Evolutionary conservation across 1,140 invertebrate genomes (phyloP).

Genomic region (Tribolium madens): DNA sequence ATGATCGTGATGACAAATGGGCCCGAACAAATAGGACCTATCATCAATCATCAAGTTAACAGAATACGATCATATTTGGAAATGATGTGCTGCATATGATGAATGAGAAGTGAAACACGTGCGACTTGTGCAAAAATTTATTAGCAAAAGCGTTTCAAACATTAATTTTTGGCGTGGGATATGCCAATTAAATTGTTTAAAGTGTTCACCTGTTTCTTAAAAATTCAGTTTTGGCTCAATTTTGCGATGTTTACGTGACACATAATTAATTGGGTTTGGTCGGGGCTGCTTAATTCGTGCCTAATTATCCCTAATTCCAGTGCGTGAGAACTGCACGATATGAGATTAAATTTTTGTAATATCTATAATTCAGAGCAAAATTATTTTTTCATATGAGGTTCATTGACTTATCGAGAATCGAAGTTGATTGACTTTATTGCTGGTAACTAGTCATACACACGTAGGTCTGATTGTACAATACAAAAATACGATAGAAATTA

Average conservation of each 20-base stretch:
- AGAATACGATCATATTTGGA: slow-evolving; percentile 31
- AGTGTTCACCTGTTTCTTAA: slow-evolving; percentile 33
- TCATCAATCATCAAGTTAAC: slow-evolving; percentile 40
- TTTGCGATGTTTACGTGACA: slow-evolving; percentile 6
- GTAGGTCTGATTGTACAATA: not conserved
- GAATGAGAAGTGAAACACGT: slow-evolving; percentile 38
- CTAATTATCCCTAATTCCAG: not conserved
- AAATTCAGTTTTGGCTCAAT: not conserved
- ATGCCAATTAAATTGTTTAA: slow-evolving; percentile 18
- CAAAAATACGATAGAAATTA: slow-evolving; percentile 15
- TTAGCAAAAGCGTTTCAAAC: not conserved
- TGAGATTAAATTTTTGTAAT: no score
- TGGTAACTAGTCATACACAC: slow-evolving; percentile 17
- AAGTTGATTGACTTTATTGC: slow-evolving; percentile 36
- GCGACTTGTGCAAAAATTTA: slow-evolving; percentile 9
- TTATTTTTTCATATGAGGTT: no score
- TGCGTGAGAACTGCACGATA: no score
- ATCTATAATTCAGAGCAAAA: no score
- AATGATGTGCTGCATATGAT: slow-evolving; percentile 34
- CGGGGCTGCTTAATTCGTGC: not conserved
- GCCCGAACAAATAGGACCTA: slow-evolving; percentile 38
- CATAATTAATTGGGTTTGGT: slow-evolving; percentile 12
- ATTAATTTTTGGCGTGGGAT: slow-evolving; percentile 12
- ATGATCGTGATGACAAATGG: slow-evolving; percentile 45
- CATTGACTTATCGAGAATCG: slow-evolving; percentile 29